Base-by-base conservation (phyloP, 2,113 vertebrate genomes). In the Phainopepla nitens region DNA sequence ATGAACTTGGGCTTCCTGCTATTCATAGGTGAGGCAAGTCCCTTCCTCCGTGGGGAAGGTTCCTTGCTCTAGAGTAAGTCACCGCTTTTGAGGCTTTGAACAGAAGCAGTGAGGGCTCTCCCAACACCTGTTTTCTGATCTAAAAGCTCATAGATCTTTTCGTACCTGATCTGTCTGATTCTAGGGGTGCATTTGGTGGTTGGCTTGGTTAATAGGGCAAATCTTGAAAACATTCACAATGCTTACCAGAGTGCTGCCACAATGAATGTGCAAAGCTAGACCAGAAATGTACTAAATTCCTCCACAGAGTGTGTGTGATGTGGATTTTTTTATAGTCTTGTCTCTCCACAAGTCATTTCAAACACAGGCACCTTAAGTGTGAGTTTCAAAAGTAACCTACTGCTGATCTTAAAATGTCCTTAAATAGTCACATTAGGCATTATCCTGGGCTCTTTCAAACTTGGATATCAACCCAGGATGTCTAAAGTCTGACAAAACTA, bases 351-450 rank as follows among this genome's bases (percentile, higher is more conserved):
- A 96, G 54, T 92, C 17, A 58, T 86, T 93, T 93, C 66, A 94
- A 85, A 87, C 50, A 60, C 64, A 79, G 28, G 27, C 10, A 9
- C 3, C 0, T 66, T 50, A 84, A 64, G 25, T 49, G 35, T 76
- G 58, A 81, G 23, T 91, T 97, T 65, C 78, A 95, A 77, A 96
- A 82, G 56, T 64, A 82, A 85, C 54, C 41, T 60, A n/a, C 23
- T 70, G 29, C 84, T 88, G 82, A 33, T 85, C 78, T 95, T 90
- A 66, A 92, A 92, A 79, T 83, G 69, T 41, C 73, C 73, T 96
- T 94, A 87, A 93, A 90, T 90, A 94, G 84, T 79, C 68, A 82
- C 41, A 50, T 70, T 81, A 86, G 54, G 41, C 18, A n/a, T 60
- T 82, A 53, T 47, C 44, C 87, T 66, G 33, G 53, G 35, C 33